Evolutionary conservation across 2,888 invertebrate species (phyloP), one percentile per base, ranked within the genome.

Genomic region (Sarcophaga carnaria): DNA sequence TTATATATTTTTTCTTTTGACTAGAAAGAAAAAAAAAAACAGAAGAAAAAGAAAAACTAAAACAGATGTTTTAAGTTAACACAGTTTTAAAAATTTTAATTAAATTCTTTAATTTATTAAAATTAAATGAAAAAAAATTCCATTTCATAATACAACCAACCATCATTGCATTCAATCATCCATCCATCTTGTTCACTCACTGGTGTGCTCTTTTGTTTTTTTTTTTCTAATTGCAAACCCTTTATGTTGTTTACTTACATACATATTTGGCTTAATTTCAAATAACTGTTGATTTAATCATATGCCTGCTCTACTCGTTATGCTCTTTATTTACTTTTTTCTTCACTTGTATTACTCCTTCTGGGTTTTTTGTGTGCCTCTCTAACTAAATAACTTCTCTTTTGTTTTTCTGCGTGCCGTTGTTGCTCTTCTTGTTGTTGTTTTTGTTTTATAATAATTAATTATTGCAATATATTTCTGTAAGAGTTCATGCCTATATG

Each of bases 241-340:
- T 22, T 62, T 62, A 37, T 37, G 37, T 10, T 37, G 37, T 37
- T 37, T 60, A 72, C 5, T 11, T 54, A 47, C 25, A 25, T 20
- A 70, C 14, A 12, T 47, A 85, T 88, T 87, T 89, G 88, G 80
- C 84, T 88, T 88, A 86, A 84, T 88, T 88, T 88, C 88, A 85
- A 80, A 90, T 92, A 92, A 92, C 92, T 91, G 92, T 92, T 87
- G 79, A 71, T 88, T 78, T 91, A 89, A 91, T 91, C 89, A 90
- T 90, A 90, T 17, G 17, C 17, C 12, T 12, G 54, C 22, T 59
- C 47, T 70, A 37, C 37, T 37, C 37, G 37, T 37, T 37, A 8
- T 37, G 37, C 25, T 64, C 45, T 67, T 12, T 37, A 37, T 10
- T 62, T 74, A 89, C 90, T 90, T 89, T 88, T 90, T 64, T 37